phyloP scores from a whole-genome alignment of 2,113 vertebrate genomes.

The Melozone crissalis region DNA sequence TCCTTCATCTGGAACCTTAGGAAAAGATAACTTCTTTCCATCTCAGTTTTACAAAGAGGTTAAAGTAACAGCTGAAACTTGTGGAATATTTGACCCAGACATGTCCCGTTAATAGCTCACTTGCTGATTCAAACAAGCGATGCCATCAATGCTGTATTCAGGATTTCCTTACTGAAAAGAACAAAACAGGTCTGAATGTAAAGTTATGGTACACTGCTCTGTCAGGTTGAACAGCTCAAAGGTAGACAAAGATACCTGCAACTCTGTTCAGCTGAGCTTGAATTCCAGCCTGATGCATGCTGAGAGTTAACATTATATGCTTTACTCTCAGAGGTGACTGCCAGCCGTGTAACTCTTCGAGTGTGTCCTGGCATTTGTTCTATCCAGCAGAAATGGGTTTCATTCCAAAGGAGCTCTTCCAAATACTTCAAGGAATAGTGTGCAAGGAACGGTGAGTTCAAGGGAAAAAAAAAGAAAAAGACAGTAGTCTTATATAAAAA shows the following conservation, averaged over 20 bases:
- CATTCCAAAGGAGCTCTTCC: background rate
- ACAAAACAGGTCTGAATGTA: conserved; percentile 27
- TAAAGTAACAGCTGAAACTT: background rate
- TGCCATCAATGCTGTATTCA: background rate
- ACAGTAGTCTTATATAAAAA: background rate
- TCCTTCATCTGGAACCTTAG: background rate
- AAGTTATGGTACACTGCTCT: conserved; percentile 7
- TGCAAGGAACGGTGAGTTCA: background rate
- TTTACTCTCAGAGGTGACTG: conserved; percentile 26
- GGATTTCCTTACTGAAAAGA: conserved; percentile 12
- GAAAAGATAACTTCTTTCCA: background rate
- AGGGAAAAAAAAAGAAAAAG: background rate
- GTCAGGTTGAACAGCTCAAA: conserved; percentile 34
- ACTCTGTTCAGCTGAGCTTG: conserved; percentile 42
- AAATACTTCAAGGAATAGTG: background rate
- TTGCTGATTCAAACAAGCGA: background rate
- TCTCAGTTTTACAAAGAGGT: background rate
- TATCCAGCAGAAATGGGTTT: background rate
- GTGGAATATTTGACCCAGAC: background rate
- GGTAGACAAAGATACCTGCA: conserved; percentile 34
- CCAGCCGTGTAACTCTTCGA: background rate
- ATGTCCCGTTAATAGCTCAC: background rate
- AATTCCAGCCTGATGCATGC: conserved; percentile 16
- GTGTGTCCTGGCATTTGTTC: conserved; percentile 25
- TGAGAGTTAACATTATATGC: conserved; percentile 22